phyloP scores from a whole-genome alignment of 2,113 vertebrate species.

The Ahaetulla prasina region DNA sequence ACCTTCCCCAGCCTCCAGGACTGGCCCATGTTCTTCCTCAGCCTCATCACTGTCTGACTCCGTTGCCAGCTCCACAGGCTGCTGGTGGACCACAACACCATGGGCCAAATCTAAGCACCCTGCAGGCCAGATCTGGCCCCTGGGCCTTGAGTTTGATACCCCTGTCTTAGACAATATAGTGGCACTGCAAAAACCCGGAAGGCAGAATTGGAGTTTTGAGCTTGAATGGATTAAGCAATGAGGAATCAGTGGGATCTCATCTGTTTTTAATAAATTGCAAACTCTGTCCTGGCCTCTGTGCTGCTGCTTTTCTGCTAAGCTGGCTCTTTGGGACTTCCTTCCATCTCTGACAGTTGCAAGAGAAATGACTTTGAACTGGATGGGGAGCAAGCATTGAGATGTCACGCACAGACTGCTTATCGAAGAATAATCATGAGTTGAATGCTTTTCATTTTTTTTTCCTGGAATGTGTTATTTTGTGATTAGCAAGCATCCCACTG shows the following conservation, averaged over 20 bases:
- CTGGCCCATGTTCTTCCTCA: no score
- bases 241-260: neutral
- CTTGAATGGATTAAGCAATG: neutral
- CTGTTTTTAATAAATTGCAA: neutral
- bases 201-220: neutral
- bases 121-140: no score
- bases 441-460: conserved; percentile 36
- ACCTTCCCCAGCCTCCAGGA: no score
- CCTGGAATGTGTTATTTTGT: conserved; percentile 45
- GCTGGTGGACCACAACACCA: no score
- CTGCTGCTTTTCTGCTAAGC: neutral
- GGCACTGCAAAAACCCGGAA: neutral
- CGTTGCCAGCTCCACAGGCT: no score
- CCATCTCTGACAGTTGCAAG: neutral
- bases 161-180: neutral
- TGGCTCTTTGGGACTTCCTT: neutral
- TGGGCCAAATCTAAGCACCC: no score
- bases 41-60: no score
- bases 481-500: conserved; percentile 61
- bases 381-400: conserved; percentile 52
- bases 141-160: neutral
- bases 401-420: conserved; percentile 50
- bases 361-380: conserved; percentile 58
- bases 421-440: conserved; percentile 40
- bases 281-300: neutral